phyloP scores from a whole-genome alignment of 2,888 invertebrate species.

The Parnassius orleans region DNA sequence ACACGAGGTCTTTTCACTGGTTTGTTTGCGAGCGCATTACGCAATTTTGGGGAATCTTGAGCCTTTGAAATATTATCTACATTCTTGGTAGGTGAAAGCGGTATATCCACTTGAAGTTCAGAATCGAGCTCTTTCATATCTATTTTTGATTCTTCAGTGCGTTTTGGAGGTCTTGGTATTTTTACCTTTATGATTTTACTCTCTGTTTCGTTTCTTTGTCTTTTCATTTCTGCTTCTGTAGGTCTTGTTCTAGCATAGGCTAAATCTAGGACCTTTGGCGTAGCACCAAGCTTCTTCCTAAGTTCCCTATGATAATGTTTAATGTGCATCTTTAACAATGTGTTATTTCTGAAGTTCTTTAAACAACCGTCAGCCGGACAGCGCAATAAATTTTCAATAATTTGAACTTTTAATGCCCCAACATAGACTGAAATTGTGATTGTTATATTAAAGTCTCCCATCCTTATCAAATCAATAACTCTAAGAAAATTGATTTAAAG shows the following conservation, averaged over 20 bases:
- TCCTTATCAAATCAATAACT: too few relatives aligned
- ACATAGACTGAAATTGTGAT: conserved; percentile 67
- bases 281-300: conserved; percentile 86
- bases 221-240: conserved; percentile 36
- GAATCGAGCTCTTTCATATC: conserved; percentile 34
- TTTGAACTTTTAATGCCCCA: conserved; percentile 83
- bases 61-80: conserved; percentile 38
- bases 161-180: conserved; percentile 55
- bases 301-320: conserved; percentile 95
- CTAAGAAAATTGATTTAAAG: too few relatives aligned
- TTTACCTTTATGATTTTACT: conserved; percentile 59
- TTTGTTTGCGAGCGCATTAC: conserved; percentile 55
- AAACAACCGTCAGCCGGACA: conserved; percentile 92
- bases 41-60: conserved; percentile 66
- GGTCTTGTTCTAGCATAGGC: conserved; percentile 87
- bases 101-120: conserved; percentile 37
- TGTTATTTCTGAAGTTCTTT: conserved; percentile 95
- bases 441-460: too few relatives aligned
- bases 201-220: conserved; percentile 38
- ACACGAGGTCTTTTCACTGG: conserved; percentile 66
- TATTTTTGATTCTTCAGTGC: conserved; percentile 45
- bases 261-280: conserved; percentile 92
- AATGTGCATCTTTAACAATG: conserved; percentile 94
- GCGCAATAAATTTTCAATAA: conserved; percentile 84
- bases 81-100: conserved; percentile 35